Percentiles rank a stretch among this genome's conserved stretches.
Evolutionary conservation across 2,888 invertebrate species (phyloP).

Genomic region (Nowickia ferox): DNA sequence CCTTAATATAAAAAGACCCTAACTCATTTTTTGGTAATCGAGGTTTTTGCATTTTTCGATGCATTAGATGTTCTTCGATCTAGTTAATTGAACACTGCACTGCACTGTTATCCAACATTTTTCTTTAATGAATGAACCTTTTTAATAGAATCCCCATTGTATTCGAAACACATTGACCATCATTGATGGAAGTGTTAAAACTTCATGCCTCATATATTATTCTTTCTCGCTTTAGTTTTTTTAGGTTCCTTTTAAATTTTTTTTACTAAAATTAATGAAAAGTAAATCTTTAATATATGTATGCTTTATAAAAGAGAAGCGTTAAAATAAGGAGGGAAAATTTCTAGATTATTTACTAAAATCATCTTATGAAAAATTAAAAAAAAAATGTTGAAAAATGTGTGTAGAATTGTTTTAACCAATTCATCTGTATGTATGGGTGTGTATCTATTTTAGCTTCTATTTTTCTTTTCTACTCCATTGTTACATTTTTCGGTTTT

Average conservation of each 20-base stretch:
- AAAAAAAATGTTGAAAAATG: conserved; percentile 17
- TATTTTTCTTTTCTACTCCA: background rate
- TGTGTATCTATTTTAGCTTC: conserved; percentile 12
- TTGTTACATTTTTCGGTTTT: background rate
- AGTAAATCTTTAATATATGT: conserved; percentile 52
- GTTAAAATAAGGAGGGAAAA: conserved; percentile 67
- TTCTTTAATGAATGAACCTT: background rate
- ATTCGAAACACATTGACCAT: background rate
- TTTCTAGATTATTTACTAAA: conserved; percentile 19
- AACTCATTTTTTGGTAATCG: too few species aligned
- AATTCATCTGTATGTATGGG: too few species aligned
- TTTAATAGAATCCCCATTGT: background rate
- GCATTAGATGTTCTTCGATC: too few species aligned
- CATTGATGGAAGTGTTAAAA: conserved; percentile 23
- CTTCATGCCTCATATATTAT: conserved; percentile 11
- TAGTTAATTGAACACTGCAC: too few species aligned
- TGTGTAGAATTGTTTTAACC: background rate
- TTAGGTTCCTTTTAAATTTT: conserved; percentile 17
- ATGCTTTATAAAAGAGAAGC: conserved; percentile 44
- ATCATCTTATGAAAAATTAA: conserved; percentile 5
- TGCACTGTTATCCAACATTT: too few species aligned
- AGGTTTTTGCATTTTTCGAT: too few species aligned
- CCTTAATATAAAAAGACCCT: too few species aligned
- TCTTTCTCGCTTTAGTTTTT: conserved; percentile 8
- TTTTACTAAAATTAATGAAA: conserved; percentile 47